phyloP scores from a whole-genome alignment of 2,797 vertebrate species.

The Selene dorsalis region DNA sequence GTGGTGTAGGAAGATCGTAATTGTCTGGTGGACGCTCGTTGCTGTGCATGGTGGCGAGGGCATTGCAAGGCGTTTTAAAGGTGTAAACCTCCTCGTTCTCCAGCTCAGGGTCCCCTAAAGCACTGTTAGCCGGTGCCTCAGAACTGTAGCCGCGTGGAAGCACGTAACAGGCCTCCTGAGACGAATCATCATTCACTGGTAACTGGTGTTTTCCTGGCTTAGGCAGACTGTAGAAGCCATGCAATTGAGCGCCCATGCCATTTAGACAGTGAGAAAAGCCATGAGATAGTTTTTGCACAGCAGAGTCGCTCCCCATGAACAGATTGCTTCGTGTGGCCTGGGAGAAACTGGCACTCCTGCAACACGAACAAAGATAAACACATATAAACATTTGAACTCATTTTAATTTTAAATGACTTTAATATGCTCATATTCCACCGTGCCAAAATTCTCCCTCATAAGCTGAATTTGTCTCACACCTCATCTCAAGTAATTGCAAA shows the following conservation, averaged over 20 bases:
- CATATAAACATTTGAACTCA: not conserved
- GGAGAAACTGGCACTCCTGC: slow-evolving; percentile 97
- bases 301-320: slow-evolving; percentile 90
- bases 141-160: slow-evolving; percentile 89
- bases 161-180: slow-evolving; percentile 90
- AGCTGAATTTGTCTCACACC: slow-evolving; percentile 29
- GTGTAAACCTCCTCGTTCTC: slow-evolving; percentile 92
- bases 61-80: slow-evolving; percentile 94
- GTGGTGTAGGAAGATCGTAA: slow-evolving; percentile 89
- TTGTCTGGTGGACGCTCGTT: slow-evolving; percentile 88
- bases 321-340: slow-evolving; percentile 91
- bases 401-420: slow-evolving; percentile 6
- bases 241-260: slow-evolving; percentile 90
- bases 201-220: slow-evolving; percentile 91
- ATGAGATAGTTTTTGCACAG: slow-evolving; percentile 92
- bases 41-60: slow-evolving; percentile 87
- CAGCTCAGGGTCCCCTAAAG: slow-evolving; percentile 86
- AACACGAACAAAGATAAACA: slow-evolving; percentile 46
- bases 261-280: slow-evolving; percentile 93
- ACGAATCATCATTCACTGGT: slow-evolving; percentile 76
- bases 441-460: slow-evolving; percentile 1
- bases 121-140: slow-evolving; percentile 84
- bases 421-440: slow-evolving; percentile 7
- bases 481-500: slow-evolving; percentile 6
- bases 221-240: slow-evolving; percentile 95